phyloP scores from a whole-genome alignment of 1,140 invertebrate species.

The Drosophila ercepeae region DNA sequence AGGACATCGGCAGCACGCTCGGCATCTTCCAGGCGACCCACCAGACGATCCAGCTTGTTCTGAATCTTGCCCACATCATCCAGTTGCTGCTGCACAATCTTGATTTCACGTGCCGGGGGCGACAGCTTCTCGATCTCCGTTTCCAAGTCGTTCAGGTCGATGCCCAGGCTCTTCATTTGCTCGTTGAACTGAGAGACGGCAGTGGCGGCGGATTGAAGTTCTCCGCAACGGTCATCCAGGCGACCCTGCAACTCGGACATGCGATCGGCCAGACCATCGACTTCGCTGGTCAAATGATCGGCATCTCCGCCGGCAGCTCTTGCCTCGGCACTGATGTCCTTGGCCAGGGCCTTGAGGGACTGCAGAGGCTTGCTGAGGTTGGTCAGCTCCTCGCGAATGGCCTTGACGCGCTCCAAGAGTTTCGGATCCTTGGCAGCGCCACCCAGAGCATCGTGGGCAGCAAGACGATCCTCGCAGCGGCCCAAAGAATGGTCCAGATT shows the following conservation, averaged over 20 bases:
- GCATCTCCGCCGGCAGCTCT: constrained; percentile 89
- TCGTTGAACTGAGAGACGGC: constrained; percentile 95
- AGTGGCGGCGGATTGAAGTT: constrained; percentile 93
- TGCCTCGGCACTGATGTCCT: constrained; percentile 90
- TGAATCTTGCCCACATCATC: constrained; percentile 90
- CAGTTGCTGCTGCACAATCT: constrained; percentile 92
- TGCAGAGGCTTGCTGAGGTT: constrained; percentile 91
- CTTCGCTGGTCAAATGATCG: constrained; percentile 90
- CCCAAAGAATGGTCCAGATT: constrained; percentile 92
- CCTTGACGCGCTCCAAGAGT: constrained; percentile 92
- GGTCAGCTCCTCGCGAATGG: constrained; percentile 89
- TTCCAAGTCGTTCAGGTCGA: constrained; percentile 92
- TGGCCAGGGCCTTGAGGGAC: constrained; percentile 88
- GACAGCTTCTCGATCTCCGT: constrained; percentile 93
- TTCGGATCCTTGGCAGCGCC: constrained; percentile 92
- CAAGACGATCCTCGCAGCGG: constrained; percentile 94
- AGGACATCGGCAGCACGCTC: constrained; percentile 90
- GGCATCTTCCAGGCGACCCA: constrained; percentile 89
- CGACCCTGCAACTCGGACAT: constrained; percentile 91
- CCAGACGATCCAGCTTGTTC: constrained; percentile 87
- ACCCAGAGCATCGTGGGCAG: constrained; percentile 91
- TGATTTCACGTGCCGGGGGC: constrained; percentile 93
- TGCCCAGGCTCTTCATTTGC: constrained; percentile 90
- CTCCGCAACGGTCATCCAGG: constrained; percentile 91
- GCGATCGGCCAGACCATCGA: constrained; percentile 90